phyloP scores from a whole-genome alignment of 2,113 vertebrate species.

The Myiozetetes cayanensis region DNA sequence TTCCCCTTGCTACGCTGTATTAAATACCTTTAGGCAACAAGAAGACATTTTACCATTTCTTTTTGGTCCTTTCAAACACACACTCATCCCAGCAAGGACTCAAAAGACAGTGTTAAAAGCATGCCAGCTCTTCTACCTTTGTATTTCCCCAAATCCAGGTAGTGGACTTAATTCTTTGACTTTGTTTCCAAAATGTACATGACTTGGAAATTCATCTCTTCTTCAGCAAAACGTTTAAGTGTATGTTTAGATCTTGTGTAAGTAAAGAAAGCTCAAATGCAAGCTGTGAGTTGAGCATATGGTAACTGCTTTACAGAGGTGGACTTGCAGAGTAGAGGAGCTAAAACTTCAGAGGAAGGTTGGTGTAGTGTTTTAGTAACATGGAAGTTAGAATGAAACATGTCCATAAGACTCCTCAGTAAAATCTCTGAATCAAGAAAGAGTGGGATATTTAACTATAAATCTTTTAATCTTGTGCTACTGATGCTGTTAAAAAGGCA shows the following conservation, averaged over 20 bases:
- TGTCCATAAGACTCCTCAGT: neutral
- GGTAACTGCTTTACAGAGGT: constrained; percentile 15
- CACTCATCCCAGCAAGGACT: neutral
- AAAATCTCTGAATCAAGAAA: neutral
- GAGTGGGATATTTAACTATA: neutral
- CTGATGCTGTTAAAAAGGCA: neutral
- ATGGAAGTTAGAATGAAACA: neutral
- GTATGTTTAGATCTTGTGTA: neutral
- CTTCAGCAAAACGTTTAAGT: neutral
- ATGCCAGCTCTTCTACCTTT: neutral
- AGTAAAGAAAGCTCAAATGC: neutral
- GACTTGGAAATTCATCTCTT: neutral
- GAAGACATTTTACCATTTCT: neutral
- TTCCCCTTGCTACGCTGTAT: neutral
- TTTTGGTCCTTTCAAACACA: neutral
- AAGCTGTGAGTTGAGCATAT: constrained; percentile 12
- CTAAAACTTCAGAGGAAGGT: neutral
- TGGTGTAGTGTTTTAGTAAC: constrained; percentile 18
- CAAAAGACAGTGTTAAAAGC: neutral
- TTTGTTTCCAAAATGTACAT: neutral
- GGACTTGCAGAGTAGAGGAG: neutral
- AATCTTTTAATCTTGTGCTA: neutral
- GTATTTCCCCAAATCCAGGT: neutral
- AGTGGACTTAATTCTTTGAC: neutral
- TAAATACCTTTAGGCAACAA: constrained; percentile 10